Percentiles rank a stretch among this genome's conserved stretches.
phyloP scores from a whole-genome alignment of 2,113 vertebrate species.

The Orthonyx spaldingii region DNA sequence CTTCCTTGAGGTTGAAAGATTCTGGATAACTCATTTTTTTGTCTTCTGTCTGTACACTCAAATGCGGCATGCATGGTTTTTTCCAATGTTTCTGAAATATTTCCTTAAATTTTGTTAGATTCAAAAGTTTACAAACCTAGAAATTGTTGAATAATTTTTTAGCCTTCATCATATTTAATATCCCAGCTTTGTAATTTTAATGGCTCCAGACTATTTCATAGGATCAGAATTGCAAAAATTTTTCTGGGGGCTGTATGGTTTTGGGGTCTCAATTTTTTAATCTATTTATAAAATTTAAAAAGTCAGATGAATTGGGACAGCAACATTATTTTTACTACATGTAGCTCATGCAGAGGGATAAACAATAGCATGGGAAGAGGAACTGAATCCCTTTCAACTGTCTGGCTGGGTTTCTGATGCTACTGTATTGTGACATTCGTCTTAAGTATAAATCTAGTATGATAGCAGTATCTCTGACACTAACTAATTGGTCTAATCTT shows the following conservation, averaged over 20 bases:
- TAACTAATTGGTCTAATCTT: background rate
- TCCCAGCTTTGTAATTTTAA: background rate
- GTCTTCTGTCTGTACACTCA: background rate
- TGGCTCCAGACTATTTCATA: background rate
- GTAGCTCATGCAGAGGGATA: background rate
- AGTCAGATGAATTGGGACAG: background rate
- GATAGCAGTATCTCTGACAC: background rate
- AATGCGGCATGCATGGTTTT: background rate
- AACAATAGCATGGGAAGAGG: background rate
- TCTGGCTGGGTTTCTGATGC: background rate
- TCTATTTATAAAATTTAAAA: background rate
- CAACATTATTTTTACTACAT: background rate
- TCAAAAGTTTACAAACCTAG: background rate
- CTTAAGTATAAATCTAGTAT: rapidly evolving
- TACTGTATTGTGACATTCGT: background rate
- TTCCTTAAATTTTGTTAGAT: background rate
- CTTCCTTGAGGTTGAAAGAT: background rate
- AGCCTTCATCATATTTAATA: background rate
- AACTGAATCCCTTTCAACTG: background rate
- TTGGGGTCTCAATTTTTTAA: background rate
- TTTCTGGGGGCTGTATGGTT: background rate
- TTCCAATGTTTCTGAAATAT: background rate
- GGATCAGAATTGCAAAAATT: background rate
- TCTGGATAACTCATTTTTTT: background rate
- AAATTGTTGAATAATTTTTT: background rate